Base-by-base conservation (phyloP, 2,888 invertebrate genomes). In the Formica aserva region DNA sequence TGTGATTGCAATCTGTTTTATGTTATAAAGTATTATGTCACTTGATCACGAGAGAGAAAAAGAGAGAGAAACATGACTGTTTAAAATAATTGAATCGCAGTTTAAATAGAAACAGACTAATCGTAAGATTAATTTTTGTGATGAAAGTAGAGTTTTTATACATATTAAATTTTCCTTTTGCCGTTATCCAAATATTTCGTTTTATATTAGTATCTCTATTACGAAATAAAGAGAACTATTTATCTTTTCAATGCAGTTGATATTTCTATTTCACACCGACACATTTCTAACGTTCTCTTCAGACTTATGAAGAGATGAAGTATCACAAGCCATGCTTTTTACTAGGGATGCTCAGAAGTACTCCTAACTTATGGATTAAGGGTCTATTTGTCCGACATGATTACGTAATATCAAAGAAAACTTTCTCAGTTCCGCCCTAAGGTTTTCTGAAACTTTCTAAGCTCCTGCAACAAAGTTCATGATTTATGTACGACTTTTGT, bases 341-440 rank as follows among this genome's bases (percentile, higher is more conserved):
- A 45, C 5, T n/a, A n/a, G n/a, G 5, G 32, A 41, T 66, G 13
- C 11, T 77, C 55, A 48, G 67, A 77, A 67, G 15, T 45, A 45
- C 41, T 80, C 22, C 45, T 71, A 60, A 60, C 45, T 62, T 69
- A 26, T 45, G 26, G 60, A 80, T 80, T 78, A 69, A 69, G 45
- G 32, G n/a, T 57, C 22, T 69, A 71, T 80, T 69, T 80, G 78
- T 78, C 57, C 41, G 32, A 69, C 60, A 80, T 45, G 71, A 69
- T 78, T 78, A 78, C 71, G 45, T 35, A 32, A 45, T 41, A 60
- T 55, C 18, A 60, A 60, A 60, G 22, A 13, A 71, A 69, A 41
- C 13, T 48, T 48, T 11, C 32, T 11, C 60, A n/a, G 22, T 78
- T 78, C 18, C 29, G 9, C 2, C 22, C n/a, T 22, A 69, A 45